phyloP scores from a whole-genome alignment of 2,797 vertebrate genomes.

The Phalloptychus januarius region DNA sequence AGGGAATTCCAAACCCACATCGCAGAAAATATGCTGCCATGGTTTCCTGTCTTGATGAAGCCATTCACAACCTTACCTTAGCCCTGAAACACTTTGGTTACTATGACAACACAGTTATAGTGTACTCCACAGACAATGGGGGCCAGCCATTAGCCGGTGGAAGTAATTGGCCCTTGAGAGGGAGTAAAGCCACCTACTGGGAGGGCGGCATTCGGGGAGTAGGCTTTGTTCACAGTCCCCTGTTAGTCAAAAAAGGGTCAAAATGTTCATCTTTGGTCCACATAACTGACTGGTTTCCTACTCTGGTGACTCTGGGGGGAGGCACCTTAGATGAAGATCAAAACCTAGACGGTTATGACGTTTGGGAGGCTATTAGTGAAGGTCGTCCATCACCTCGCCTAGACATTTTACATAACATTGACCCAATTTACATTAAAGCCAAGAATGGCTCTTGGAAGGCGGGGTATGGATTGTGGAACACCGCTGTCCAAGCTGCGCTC shows the following conservation, averaged over 20 bases:
- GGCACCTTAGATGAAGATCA: conserved; percentile 91
- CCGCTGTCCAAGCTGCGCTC: conserved; percentile 91
- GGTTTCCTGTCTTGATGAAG: conserved; percentile 95
- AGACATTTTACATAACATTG: conserved; percentile 97
- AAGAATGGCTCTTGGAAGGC: conserved; percentile 94
- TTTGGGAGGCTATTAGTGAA: conserved; percentile 97
- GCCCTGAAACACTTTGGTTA: conserved; percentile 90
- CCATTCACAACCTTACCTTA: conserved; percentile 89
- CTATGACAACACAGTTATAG: conserved; percentile 91
- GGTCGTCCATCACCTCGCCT: conserved; percentile 90
- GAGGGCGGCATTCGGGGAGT: conserved; percentile 94
- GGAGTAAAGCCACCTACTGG: conserved; percentile 96
- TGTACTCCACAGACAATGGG: conserved; percentile 97
- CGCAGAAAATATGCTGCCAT: conserved; percentile 94
- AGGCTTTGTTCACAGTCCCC: conserved; percentile 95
- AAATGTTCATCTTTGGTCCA: conserved; percentile 91
- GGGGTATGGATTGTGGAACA: conserved; percentile 96
- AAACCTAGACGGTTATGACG: conserved; percentile 91
- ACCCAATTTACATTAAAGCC: conserved; percentile 92
- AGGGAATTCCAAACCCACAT: conserved; percentile 90
- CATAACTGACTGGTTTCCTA: conserved; percentile 98
- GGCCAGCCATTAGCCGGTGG: conserved; percentile 92
- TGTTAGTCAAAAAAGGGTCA: conserved; percentile 88
- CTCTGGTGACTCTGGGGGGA: conserved; percentile 90
- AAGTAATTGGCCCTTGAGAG: conserved; percentile 96